Percentiles rank a stretch among this genome's conserved stretches.
phyloP scores from a whole-genome alignment of 2,113 vertebrate genomes.

The Festucalex cinctus region DNA sequence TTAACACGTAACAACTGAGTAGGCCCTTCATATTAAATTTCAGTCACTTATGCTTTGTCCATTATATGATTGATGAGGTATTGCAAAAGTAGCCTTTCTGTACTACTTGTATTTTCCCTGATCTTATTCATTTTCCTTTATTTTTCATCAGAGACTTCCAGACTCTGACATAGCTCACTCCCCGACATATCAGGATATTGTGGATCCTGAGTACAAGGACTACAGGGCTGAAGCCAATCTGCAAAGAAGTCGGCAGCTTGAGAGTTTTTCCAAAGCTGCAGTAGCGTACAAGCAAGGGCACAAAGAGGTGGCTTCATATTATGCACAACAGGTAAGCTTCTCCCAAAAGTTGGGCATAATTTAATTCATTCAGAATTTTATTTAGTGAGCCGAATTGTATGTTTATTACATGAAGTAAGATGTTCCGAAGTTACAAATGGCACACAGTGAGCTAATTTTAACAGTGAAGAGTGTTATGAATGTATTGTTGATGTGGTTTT shows the following conservation, averaged over 20 bases:
- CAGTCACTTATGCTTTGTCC: no score
- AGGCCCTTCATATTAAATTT: no score
- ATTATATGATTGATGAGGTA: not conserved
- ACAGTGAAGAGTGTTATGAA: no score
- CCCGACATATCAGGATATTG: constrained; percentile 79
- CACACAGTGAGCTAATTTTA: not conserved
- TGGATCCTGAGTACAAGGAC: constrained; percentile 87
- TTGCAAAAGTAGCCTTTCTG: not conserved
- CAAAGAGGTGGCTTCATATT: constrained; percentile 89
- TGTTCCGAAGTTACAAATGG: no score
- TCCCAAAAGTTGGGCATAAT: not conserved
- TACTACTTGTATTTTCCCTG: not conserved
- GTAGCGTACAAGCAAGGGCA: constrained; percentile 85
- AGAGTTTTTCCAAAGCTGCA: constrained; percentile 85
- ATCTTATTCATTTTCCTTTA: not conserved
- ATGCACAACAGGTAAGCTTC: constrained; percentile 84
- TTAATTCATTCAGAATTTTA: not conserved
- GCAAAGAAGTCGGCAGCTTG: constrained; percentile 81
- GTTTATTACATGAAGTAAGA: no score
- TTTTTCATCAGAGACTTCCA: constrained; percentile 27
- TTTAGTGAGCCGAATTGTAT: not conserved
- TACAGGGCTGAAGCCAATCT: constrained; percentile 88
- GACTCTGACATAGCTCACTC: not conserved
- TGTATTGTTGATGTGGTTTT: no score
- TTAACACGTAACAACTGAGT: no score